Conservation (phyloP, 2,888 invertebrate genomes). For the Eupithecia subfuscata region DNA sequence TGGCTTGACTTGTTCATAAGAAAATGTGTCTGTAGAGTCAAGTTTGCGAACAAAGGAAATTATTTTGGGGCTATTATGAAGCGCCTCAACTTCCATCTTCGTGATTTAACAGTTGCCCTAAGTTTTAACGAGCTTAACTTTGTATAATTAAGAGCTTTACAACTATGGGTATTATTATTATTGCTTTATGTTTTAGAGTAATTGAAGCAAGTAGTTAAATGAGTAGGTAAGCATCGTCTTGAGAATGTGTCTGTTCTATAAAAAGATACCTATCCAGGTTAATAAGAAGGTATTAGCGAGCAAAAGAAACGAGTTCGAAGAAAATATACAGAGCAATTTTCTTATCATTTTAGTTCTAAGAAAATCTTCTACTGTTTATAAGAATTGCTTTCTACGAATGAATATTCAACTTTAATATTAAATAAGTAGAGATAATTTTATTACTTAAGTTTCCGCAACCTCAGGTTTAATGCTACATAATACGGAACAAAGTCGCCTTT, state of each 20-base stretch:
- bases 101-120: constrained; percentile 62
- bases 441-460: constrained; percentile 4
- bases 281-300: background rate
- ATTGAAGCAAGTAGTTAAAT: constrained; percentile 15
- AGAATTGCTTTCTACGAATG: background rate
- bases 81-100: constrained; percentile 55
- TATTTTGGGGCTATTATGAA: constrained; percentile 59
- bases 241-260: background rate
- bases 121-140: constrained; percentile 70
- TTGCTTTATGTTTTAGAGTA: constrained; percentile 29
- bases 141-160: constrained; percentile 52
- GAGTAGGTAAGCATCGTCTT: background rate
- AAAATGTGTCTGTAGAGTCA: constrained; percentile 10
- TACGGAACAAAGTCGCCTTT: constrained; percentile 15
- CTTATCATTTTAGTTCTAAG: background rate
- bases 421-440: constrained; percentile 1
- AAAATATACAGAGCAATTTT: background rate
- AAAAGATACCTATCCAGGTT: background rate
- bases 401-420: background rate
- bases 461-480: constrained; percentile 5
- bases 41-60: constrained; percentile 35
- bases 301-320: background rate
- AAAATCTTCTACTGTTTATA: background rate
- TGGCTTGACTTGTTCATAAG: constrained; percentile 26
- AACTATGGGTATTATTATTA: constrained; percentile 42